Evolutionary conservation across 2,113 vertebrate genomes (phyloP), one percentile per base, ranked within the genome.

Genomic region (Strix aluco): DNA sequence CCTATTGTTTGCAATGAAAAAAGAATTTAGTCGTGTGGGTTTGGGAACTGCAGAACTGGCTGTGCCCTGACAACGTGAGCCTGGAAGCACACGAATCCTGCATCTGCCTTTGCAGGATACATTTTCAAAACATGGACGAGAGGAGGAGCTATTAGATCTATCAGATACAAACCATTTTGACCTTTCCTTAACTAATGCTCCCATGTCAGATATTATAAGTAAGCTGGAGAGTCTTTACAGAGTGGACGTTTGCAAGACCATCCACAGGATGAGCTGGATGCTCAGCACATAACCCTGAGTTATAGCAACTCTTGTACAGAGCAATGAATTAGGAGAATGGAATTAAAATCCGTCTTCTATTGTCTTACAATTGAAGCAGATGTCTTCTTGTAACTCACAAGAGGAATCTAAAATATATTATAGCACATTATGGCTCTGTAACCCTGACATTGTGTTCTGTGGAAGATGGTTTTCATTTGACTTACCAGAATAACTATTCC

Each of bases 401-500:
- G 84, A 96, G 96, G 55, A 55, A 93, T 72, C 19, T 90, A 82
- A 73, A 80, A 25, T 74, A 82, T 14, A 23, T 52, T 78, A 73
- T 38, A 59, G 65, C 25, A 62, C 27, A 6, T 66, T 36, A 59
- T 67, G 63, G 81, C 63, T 81, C 71, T 20, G 32, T 55, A 77
- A 46, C 25, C 27, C 69, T 54, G 75, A 81, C 44, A 34, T 1
- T 22, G 34, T 47, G 58, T 57, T 82, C 86, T 2, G 1, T 8
- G 34, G 94, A 90, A 91, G 89, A 90, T 40, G 89, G 65, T 95
- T 96, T 87, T 58, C 79, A 63, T 91, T 19, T 7, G 72, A 96
- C 99, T 98, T 89, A 99, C 99, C 99, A 99, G 99, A 62, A 99
- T 97, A 5, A 98, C 97, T 73, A 99, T 98, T 75, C 98, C 98